phyloP scores from a whole-genome alignment of 2,797 vertebrate genomes.

The Apogon talboti region DNA sequence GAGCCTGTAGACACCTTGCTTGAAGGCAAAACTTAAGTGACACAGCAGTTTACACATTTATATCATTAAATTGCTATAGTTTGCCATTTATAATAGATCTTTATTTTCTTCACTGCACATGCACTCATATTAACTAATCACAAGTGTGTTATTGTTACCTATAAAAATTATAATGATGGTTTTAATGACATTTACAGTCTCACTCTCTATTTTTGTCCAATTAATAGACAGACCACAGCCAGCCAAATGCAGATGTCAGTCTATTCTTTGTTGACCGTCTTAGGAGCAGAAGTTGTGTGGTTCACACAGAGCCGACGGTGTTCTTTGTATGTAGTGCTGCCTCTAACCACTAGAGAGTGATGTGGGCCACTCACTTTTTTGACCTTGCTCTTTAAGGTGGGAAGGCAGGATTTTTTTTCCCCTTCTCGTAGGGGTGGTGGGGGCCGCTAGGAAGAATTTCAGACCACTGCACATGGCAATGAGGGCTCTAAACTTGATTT shows the following conservation, averaged over 20 bases:
- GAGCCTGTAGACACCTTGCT: not conserved
- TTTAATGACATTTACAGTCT: not conserved
- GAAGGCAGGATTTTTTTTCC: slow-evolving; percentile 33
- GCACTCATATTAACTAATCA: not conserved
- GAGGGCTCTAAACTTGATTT: slow-evolving; percentile 49
- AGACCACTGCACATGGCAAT: slow-evolving; percentile 33
- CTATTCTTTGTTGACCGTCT: slow-evolving; percentile 4
- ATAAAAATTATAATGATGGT: slow-evolving; percentile 1
- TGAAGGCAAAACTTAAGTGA: slow-evolving; percentile 27
- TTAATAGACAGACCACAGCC: slow-evolving; percentile 19
- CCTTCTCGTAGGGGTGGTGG: slow-evolving; percentile 11
- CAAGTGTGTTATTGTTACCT: not conserved
- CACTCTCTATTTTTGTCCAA: slow-evolving; percentile 8
- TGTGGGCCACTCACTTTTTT: slow-evolving; percentile 69
- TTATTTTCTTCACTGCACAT: slow-evolving; percentile 14
- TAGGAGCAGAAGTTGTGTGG: slow-evolving; percentile 29
- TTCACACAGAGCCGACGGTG: slow-evolving; percentile 8
- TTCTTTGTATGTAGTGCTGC: slow-evolving; percentile 16
- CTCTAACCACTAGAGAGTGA: slow-evolving; percentile 68
- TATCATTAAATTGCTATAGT: slow-evolving; percentile 12
- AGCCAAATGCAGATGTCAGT: slow-evolving; percentile 27
- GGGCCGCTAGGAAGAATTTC: slow-evolving; percentile 37
- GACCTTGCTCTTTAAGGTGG: slow-evolving; percentile 76
- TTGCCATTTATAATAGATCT: slow-evolving; percentile 19
- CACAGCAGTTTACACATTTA: slow-evolving; percentile 38